Base-by-base conservation (phyloP, 2,797 vertebrate genomes). In the Gadopsis bispinosus region DNA sequence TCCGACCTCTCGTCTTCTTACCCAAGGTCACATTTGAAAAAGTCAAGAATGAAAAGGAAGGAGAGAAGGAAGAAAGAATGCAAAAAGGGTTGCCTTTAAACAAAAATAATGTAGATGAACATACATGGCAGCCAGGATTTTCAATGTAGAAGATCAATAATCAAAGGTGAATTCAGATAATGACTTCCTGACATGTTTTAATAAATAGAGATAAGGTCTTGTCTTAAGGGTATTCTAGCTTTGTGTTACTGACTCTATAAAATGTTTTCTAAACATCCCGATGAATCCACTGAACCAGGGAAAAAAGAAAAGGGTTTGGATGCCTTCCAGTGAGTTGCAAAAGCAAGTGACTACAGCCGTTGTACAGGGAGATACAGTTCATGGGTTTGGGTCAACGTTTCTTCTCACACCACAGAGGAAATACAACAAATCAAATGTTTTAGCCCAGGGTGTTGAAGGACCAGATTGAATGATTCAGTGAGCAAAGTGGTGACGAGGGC, bases 341-440 rank as follows among this genome's bases (percentile, higher is more conserved):
- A 64, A 75, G 50, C 22, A 62, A 73, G 53, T 72, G 65, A 83
- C 53, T 53, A 53, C 17, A 70, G 55, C 61, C 60, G 37, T 19
- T 71, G 64, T 43, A 20, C 54, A 61, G 45, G 29, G 66, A 66
- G 63, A 62, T 19, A 26, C 67, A 69, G 67, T 55, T 75, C 69
- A 65, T 5, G 48, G 37, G 71, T 63, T 82, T 58, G 60, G 69
- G 26, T 79, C 66, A 70, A 31, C 60, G 65, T 37, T 74, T 74
- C 47, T 47, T 60, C 53, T 80, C 12, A 33, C 72, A 67, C 22
- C 51, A 53, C 68, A 35, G 58, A 63, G 63, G 58, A 69, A 55
- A 50, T 60, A 78, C 45, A 69, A 47, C 47, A 70, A 73, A 76
- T 75, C 60, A 75, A 71, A 61, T 79, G 45, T 53, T 71, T 37